These are phyloP conservation scores for Phymorhynchus buccinoides DNA, from an alignment of 1,140 invertebrate species.

Conservation along the genomic window DNA sequence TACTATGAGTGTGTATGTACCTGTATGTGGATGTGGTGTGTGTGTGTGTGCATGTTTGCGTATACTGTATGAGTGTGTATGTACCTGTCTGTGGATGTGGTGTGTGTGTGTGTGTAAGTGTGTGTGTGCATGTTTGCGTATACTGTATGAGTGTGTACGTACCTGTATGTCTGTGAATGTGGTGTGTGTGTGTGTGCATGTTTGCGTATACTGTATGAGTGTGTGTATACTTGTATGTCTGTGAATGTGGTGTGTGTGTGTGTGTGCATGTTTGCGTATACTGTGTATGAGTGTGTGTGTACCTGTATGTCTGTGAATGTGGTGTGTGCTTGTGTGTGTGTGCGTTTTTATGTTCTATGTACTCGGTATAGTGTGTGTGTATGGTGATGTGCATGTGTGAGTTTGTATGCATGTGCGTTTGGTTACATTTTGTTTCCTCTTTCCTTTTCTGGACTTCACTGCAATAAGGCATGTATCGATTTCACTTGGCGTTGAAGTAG, in stretches of 20 bases:
- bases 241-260: conserved; percentile 20
- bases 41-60: neutral
- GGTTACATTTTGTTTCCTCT: neutral
- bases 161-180: too few relatives aligned
- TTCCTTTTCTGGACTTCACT: too few relatives aligned
- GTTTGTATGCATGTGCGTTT: neutral
- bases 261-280: neutral
- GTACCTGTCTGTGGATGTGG: too few relatives aligned
- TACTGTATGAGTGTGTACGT: too few relatives aligned
- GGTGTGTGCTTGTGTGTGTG: conserved; percentile 20
- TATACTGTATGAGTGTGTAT: neutral
- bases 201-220: neutral
- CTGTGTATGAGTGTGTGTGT: neutral
- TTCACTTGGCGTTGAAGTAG: too few relatives aligned
- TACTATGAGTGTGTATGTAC: neutral
- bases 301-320: neutral
- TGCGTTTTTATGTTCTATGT: neutral
- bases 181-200: conserved; percentile 16
- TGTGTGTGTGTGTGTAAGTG: conserved; percentile 11
- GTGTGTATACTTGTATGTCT: conserved; percentile 1
- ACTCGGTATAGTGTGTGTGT: neutral
- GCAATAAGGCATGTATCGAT: too few relatives aligned
- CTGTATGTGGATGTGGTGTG: conserved; percentile 10
- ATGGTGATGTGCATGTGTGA: neutral
- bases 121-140: conserved; percentile 6